A percentile compares a stretch with the other conserved stretches of the same genome.
Evolutionary conservation across 1,140 invertebrate species (phyloP).

Genomic region (Aricia agestis): DNA sequence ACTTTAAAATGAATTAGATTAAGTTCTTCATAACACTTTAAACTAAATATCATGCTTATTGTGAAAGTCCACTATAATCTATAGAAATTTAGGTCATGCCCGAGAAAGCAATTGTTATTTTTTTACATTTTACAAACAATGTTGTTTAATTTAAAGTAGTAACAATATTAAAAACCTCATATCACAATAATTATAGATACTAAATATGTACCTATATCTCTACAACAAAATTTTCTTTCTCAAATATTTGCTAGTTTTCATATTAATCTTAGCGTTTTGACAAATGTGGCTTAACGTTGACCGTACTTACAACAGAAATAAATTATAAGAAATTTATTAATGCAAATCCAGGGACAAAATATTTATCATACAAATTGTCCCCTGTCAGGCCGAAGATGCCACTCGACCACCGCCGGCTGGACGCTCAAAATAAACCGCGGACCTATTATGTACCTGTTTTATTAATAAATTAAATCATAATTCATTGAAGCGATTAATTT

Average conservation of each 20-base stretch:
- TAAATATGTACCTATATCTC: too few species aligned
- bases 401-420: neutral
- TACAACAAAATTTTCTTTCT: too few species aligned
- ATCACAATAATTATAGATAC: too few species aligned
- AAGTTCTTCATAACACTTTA: too few species aligned
- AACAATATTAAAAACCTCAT: too few species aligned
- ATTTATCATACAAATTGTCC: slow-evolving; percentile 3
- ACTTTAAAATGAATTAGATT: neutral
- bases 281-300: neutral
- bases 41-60: too few species aligned
- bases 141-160: too few species aligned
- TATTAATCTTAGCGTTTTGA: neutral
- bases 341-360: neutral
- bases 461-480: neutral
- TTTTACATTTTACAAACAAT: too few species aligned
- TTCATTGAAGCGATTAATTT: neutral
- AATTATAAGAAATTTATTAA: neutral
- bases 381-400: neutral
- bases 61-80: too few species aligned
- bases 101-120: too few species aligned
- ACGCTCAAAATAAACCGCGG: neutral
- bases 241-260: too few species aligned
- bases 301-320: neutral
- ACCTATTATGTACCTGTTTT: neutral
- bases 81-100: too few species aligned